Conservation (phyloP, 2,888 invertebrate species). For the Lypha dubia region DNA sequence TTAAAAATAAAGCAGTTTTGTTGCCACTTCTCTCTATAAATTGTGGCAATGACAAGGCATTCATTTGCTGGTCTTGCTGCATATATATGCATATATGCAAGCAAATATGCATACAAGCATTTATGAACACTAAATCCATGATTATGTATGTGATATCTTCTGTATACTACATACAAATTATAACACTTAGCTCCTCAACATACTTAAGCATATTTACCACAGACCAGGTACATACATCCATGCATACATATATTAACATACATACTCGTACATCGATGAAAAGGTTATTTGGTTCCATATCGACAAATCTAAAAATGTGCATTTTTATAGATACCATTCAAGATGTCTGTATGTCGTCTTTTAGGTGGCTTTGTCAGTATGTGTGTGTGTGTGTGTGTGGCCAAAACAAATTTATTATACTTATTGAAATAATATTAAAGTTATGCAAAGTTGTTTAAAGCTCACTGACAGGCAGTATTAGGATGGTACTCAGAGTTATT, state of each 20-base stretch:
- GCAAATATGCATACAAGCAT: too few relatives aligned
- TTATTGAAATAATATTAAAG: conserved; percentile 7
- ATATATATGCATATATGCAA: not conserved
- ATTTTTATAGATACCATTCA: not conserved
- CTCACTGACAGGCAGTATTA: not conserved
- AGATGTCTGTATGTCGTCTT: not conserved
- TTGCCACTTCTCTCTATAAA: conserved; percentile 55
- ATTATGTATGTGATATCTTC: too few relatives aligned
- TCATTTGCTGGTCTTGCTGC: conserved; percentile 13
- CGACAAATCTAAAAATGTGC: conserved; percentile 40
- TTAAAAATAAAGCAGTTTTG: conserved; percentile 50
- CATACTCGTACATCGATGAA: not conserved
- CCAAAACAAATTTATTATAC: not conserved
- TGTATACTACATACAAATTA: not conserved
- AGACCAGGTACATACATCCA: too few relatives aligned
- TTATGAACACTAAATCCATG: too few relatives aligned
- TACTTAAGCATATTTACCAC: not conserved
- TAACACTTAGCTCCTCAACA: not conserved
- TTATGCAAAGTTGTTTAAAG: conserved; percentile 8
- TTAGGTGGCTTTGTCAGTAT: too few relatives aligned
- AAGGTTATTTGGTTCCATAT: conserved; percentile 35
- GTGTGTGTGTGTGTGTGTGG: not conserved
- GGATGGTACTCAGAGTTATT: not conserved
- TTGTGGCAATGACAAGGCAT: conserved; percentile 54
- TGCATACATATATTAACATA: too few relatives aligned